phyloP scores from a whole-genome alignment of 1,140 invertebrate genomes.

The Micrasema minimum region DNA sequence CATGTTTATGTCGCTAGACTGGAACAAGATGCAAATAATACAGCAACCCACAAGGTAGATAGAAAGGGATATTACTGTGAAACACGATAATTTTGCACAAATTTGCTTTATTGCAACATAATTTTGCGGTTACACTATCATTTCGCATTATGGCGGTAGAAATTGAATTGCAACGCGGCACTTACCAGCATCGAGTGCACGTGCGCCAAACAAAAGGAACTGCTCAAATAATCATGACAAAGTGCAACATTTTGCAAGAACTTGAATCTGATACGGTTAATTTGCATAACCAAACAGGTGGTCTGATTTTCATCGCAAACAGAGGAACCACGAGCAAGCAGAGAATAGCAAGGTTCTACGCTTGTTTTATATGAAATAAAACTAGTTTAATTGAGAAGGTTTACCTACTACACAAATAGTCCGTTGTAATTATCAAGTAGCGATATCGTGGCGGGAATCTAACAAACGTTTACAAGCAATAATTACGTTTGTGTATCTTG shows the following conservation, averaged over 20 bases:
- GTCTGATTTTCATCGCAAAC: conserved; percentile 2
- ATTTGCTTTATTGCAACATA: conserved; percentile 22
- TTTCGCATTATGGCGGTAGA: not conserved
- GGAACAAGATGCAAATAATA: not conserved
- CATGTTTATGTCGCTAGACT: not conserved
- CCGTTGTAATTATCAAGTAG: conserved; percentile 19
- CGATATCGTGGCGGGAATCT: conserved; percentile 17
- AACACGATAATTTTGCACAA: conserved; percentile 17
- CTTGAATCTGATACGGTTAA: conserved; percentile 6
- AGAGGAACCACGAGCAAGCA: not conserved
- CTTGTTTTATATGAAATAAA: not conserved
- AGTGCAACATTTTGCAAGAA: conserved; percentile 5
- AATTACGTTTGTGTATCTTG: conserved; percentile 5
- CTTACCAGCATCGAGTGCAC: not conserved
- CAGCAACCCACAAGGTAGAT: not conserved
- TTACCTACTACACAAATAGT: conserved; percentile 12
- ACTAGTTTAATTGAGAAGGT: not conserved
- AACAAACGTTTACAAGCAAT: conserved; percentile 23
- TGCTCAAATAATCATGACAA: conserved; percentile 22
- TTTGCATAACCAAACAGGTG: conserved; percentile 23
- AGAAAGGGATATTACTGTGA: conserved; percentile 13
- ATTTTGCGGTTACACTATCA: conserved; percentile 25
- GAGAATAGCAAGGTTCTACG: conserved; percentile 14
- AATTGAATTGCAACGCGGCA: conserved; percentile 23
- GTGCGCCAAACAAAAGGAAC: conserved; percentile 20